Evolutionary conservation across 2,888 invertebrate species (phyloP), one percentile per base, ranked within the genome.

Genomic region (Endotricha flammealis): DNA sequence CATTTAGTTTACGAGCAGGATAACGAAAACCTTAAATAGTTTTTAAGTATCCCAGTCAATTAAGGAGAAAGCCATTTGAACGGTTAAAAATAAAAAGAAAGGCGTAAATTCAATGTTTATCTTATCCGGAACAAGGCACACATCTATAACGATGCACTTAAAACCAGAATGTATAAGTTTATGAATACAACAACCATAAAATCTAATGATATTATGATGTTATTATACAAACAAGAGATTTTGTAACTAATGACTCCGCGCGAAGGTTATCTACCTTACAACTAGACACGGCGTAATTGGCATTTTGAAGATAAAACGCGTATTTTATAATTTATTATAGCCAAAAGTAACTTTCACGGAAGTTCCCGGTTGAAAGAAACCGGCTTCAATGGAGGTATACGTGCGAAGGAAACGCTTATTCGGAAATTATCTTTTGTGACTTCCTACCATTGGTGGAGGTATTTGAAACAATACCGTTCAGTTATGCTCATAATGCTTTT

Each of bases 1-100:
- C 42, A 44, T 44, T 47, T 42, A 44, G 41, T 44, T 44, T 47
- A 44, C 41, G 44, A 47, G 33, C 42, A 47, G 47, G 44, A 47
- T 42, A 47, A 47, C 32, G 31, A 39, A 42, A 42, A 36, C 37
- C 23, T 36, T 39, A 44, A 47, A 44, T 41, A 42, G 42, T 44
- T 44, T 36, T 47, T 44, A 44, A 47, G 44, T 39, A 44, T 40
- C 36, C 10, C 32, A 38, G 44, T 42, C 47, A 47, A 47, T 47
- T 47, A 47, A 42, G 36, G 39, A 37, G 47, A 47, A 47, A 47
- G 44, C 41, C 31, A 29, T 39, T 41, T 13, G 12, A 20, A 33
- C 34, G 10, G 29, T 33, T 35, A 25, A 37, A 44, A 41, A 39
- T 24, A 44, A 38, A 39, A 36, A 33, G 28, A 38, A 44, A 35